Conservation (phyloP, 37 sponge, comb jelly and placozoan genomes). For the Theonella swinhoei region DNA sequence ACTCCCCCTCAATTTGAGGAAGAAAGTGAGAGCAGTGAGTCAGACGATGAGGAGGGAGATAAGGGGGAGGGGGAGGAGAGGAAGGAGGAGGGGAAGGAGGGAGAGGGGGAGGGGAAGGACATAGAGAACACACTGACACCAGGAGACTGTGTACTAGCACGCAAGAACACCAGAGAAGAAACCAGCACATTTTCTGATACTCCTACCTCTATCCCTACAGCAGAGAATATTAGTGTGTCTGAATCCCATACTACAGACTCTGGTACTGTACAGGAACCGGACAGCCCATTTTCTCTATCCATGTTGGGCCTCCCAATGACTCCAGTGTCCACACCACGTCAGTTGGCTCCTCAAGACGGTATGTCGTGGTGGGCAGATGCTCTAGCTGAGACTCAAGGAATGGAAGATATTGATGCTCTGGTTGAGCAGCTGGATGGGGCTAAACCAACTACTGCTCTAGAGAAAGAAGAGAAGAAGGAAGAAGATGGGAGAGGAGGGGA, state of each 20-base stretch:
- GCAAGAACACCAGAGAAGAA: not conserved
- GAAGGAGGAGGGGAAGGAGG: not conserved
- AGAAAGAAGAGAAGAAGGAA: not conserved
- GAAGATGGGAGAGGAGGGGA: not conserved
- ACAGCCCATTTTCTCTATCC: not conserved
- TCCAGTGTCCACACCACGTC: not conserved
- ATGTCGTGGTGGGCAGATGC: conserved; percentile 66
- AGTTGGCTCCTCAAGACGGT: not conserved
- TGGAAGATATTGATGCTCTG: conserved; percentile 60
- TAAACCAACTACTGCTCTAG: not conserved
- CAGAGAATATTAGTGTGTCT: not conserved
- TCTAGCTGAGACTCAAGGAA: conserved; percentile 42
- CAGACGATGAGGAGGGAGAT: not conserved
- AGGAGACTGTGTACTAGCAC: not conserved
- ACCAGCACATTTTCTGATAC: not conserved
- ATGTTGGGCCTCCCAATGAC: not conserved
- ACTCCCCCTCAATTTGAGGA: not conserved
- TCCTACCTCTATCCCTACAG: not conserved
- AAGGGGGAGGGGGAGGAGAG: not conserved
- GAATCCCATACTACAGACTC: not conserved
- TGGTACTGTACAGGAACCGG: not conserved
- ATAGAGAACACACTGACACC: not conserved
- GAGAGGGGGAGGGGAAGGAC: not conserved
- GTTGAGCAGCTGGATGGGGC: conserved; percentile 38
- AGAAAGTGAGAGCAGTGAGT: not conserved